These are phyloP conservation scores for Pampus argenteus DNA, from an alignment of 2,797 vertebrate genomes.

Conservation along the genomic window DNA sequence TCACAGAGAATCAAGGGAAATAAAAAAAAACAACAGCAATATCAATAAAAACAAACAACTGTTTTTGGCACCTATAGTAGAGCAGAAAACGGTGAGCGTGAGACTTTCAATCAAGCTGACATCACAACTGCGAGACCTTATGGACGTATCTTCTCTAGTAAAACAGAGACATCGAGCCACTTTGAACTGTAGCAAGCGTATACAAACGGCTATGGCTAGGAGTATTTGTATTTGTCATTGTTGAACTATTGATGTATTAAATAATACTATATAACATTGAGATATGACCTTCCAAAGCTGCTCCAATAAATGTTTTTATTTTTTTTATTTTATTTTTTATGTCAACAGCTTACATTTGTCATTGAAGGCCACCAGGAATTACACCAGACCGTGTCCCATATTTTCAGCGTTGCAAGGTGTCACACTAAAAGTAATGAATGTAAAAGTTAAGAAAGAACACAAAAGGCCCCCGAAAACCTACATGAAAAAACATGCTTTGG, in stretches of 20 bases:
- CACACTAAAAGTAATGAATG: background rate
- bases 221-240: background rate
- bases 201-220: too few relatives aligned
- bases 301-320: background rate
- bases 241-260: background rate
- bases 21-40: background rate
- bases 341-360: too few relatives aligned
- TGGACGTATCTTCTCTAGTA: background rate
- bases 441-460: background rate
- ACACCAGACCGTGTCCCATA: background rate
- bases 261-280: background rate
- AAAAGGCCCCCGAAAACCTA: background rate
- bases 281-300: background rate
- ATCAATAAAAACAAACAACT: background rate
- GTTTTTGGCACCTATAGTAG: background rate
- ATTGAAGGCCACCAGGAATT: background rate
- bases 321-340: too few relatives aligned
- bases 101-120: background rate
- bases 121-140: background rate
- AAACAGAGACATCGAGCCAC: background rate
- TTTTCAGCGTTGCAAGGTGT: background rate
- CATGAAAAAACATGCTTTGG: background rate
- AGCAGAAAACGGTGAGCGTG: background rate
- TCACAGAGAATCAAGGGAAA: background rate
- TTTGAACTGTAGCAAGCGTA: background rate